A percentile compares a stretch with the other conserved stretches of the same genome.
These are phyloP conservation scores for Thomomys bottae DNA, from an alignment of 2,113 vertebrate species.

Conservation along the genomic window DNA sequence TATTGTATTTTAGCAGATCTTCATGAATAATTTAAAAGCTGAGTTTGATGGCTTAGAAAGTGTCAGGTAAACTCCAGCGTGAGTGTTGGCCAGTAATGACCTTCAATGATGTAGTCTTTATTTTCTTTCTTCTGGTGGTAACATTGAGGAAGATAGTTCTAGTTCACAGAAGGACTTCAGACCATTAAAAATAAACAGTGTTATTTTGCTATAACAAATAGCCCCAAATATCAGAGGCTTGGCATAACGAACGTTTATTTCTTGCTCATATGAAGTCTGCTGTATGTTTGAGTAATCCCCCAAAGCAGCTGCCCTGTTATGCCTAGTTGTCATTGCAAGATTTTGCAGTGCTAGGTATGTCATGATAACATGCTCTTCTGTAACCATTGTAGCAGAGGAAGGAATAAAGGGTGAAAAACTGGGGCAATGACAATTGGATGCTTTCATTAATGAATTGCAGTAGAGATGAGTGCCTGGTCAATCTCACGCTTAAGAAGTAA, in stretches of 20 bases:
- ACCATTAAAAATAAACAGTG: background rate
- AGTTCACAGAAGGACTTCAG: background rate
- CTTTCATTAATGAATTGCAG: background rate
- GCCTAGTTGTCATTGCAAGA: background rate
- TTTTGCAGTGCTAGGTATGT: background rate
- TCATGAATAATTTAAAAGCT: conserved; percentile 37
- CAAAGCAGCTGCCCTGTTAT: background rate
- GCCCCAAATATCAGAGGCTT: background rate
- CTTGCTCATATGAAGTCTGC: background rate
- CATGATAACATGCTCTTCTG: background rate
- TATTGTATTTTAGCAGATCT: background rate
- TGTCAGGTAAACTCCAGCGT: conserved; percentile 20
- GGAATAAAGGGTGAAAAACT: background rate
- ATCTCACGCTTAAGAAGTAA: background rate
- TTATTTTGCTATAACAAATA: background rate
- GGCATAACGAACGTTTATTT: background rate
- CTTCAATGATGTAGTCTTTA: background rate
- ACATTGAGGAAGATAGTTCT: background rate
- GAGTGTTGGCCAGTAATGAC: background rate
- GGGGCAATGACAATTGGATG: background rate
- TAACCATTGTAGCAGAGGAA: background rate
- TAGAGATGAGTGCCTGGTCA: background rate
- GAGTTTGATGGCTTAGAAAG: background rate
- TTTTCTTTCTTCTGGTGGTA: conserved; percentile 5
- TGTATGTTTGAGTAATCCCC: background rate